phyloP scores from a whole-genome alignment of 2,888 invertebrate genomes.

The Sminthurides aquaticus region DNA sequence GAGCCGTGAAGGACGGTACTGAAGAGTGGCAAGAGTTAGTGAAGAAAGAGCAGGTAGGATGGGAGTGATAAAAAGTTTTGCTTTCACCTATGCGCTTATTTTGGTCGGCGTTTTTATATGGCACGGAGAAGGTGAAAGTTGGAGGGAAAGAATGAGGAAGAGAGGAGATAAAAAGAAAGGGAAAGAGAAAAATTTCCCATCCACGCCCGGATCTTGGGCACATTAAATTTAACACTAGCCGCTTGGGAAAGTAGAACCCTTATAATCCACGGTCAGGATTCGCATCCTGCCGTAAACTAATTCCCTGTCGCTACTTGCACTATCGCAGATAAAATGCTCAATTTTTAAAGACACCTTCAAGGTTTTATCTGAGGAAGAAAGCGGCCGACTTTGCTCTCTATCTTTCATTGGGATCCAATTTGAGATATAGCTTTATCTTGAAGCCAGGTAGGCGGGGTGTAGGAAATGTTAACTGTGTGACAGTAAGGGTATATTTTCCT shows the following conservation, averaged over 20 bases:
- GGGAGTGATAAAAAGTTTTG: neutral
- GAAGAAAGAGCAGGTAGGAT: too few relatives aligned
- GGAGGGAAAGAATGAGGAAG: too few relatives aligned
- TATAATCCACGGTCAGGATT: neutral
- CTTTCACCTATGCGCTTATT: neutral
- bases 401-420: neutral
- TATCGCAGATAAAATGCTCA: neutral
- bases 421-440: neutral
- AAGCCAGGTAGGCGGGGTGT: too few relatives aligned
- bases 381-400: neutral
- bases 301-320: neutral
- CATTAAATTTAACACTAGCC: neutral
- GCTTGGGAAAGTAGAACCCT: neutral
- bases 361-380: neutral
- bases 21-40: too few relatives aligned
- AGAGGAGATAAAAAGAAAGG: too few relatives aligned
- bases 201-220: neutral
- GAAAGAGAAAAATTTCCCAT: neutral
- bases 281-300: neutral
- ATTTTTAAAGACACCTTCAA: neutral
- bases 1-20: too few relatives aligned
- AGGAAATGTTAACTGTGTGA: too few relatives aligned
- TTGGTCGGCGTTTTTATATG: too few relatives aligned
- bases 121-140: too few relatives aligned
- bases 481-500: too few relatives aligned